Evolutionary conservation across 2,888 invertebrate species (phyloP).

Genomic region (Chrysolina americana): DNA sequence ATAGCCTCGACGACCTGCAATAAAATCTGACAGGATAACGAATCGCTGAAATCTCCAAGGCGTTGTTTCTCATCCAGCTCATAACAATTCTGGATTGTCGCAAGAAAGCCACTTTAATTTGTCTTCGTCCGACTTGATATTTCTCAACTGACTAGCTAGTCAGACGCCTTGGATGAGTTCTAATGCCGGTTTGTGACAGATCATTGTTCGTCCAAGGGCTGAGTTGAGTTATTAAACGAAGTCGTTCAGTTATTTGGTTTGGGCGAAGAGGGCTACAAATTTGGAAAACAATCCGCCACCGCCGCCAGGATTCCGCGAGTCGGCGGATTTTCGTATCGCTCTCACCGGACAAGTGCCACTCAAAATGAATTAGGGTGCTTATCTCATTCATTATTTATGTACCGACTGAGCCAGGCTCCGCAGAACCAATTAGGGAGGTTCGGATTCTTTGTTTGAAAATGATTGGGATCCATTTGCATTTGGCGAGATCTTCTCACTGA

Average conservation of each 20-base stretch:
- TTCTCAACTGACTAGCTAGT: neutral
- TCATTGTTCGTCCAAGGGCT: neutral
- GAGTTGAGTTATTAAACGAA: slow-evolving; percentile 9
- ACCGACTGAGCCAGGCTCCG: neutral
- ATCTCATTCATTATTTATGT: slow-evolving; percentile 12
- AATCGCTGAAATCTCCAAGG: slow-evolving; percentile 47
- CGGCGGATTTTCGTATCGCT: slow-evolving; percentile 10
- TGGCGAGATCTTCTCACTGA: neutral
- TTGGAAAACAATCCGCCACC: slow-evolving; percentile 1
- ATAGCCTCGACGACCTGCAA: slow-evolving; percentile 25
- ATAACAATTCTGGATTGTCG: slow-evolving; percentile 51
- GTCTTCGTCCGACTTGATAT: slow-evolving; percentile 4
- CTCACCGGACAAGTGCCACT: slow-evolving; percentile 19
- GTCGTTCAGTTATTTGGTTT: slow-evolving; percentile 1
- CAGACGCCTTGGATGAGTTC: slow-evolving; percentile 5
- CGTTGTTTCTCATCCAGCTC: slow-evolving; percentile 48
- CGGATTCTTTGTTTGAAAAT: neutral
- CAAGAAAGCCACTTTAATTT: slow-evolving; percentile 24
- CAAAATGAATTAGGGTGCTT: slow-evolving; percentile 18
- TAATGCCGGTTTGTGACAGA: slow-evolving; percentile 13
- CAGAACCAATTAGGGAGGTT: slow-evolving; percentile 6
- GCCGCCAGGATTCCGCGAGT: neutral
- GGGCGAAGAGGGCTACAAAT: neutral
- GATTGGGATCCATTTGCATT: neutral
- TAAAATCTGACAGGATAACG: slow-evolving; percentile 41